Conservation (phyloP, 2,888 invertebrate species). For the Sialis lutaria region DNA sequence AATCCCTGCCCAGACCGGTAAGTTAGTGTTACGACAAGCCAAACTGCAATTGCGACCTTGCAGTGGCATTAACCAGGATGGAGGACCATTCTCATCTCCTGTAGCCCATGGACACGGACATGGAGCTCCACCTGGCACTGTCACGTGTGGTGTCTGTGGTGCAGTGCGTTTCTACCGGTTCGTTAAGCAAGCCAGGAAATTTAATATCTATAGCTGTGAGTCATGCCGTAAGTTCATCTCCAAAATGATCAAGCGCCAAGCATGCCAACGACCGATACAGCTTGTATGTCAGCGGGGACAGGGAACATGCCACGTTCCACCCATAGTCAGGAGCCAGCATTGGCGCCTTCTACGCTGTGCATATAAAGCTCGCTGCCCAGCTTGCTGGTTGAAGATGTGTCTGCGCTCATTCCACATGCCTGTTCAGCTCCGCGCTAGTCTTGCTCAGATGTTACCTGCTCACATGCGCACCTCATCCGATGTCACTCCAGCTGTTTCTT, state of each 20-base stretch:
- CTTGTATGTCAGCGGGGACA: conserved; percentile 53
- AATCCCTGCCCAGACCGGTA: neutral
- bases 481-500: neutral
- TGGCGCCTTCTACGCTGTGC: conserved; percentile 50
- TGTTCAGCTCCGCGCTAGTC: conserved; percentile 42
- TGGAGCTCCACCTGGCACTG: conserved; percentile 41
- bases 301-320: conserved; percentile 54
- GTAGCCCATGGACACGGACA: conserved; percentile 13
- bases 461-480: conserved; percentile 29
- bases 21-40: conserved; percentile 41
- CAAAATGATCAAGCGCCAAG: conserved; percentile 55
- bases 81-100: conserved; percentile 41
- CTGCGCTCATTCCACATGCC: conserved; percentile 65
- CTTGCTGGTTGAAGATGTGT: conserved; percentile 78
- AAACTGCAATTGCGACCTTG: conserved; percentile 39
- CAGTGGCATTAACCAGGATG: conserved; percentile 21
- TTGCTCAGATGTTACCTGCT: conserved; percentile 51
- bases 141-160: conserved; percentile 64
- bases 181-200: conserved; percentile 63
- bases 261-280: conserved; percentile 32
- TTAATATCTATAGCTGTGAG: conserved; percentile 62
- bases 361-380: conserved; percentile 60
- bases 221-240: conserved; percentile 76
- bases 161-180: conserved; percentile 59
- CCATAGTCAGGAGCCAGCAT: conserved; percentile 50